phyloP scores from a whole-genome alignment of 2,888 invertebrate genomes.

The Holacanthella duospinosa region DNA sequence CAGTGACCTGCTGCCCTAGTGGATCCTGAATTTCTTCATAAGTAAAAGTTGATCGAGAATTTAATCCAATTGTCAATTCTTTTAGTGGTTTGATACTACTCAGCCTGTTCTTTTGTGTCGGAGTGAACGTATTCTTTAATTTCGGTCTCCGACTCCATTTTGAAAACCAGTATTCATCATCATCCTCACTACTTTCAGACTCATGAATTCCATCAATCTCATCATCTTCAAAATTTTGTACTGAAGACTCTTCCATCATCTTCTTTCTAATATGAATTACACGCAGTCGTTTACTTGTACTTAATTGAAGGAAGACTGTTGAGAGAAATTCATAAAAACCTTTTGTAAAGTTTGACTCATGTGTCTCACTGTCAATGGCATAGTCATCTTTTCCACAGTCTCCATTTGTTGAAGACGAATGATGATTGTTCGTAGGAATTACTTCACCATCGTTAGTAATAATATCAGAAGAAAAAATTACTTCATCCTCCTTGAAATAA shows the following conservation, averaged over 20 bases:
- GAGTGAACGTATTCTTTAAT: conserved; percentile 29
- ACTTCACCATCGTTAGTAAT: not conserved
- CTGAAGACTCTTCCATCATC: conserved; percentile 3
- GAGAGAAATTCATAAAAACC: conserved; percentile 6
- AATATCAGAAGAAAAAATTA: not conserved
- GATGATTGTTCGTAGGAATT: not conserved
- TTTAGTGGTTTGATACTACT: not conserved
- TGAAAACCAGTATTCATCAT: conserved; percentile 47
- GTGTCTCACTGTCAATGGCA: not conserved
- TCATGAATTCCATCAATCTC: conserved; percentile 5
- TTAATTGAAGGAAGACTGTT: conserved; percentile 29
- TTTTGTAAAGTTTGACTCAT: not conserved
- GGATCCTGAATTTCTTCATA: not conserved
- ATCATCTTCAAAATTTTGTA: conserved; percentile 3
- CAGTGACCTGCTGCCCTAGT: no score
- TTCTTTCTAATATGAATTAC: conserved; percentile 24
- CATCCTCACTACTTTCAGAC: conserved; percentile 28
- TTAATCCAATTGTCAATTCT: not conserved
- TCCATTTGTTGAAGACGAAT: not conserved
- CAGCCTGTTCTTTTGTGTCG: not conserved
- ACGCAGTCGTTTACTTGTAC: conserved; percentile 27
- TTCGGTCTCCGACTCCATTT: conserved; percentile 44
- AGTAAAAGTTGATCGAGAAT: not conserved
- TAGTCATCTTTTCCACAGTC: not conserved
- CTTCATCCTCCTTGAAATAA: not conserved